These are phyloP conservation scores for Gambusia affinis DNA, from an alignment of 2,113 vertebrate genomes.

Conservation along the genomic window DNA sequence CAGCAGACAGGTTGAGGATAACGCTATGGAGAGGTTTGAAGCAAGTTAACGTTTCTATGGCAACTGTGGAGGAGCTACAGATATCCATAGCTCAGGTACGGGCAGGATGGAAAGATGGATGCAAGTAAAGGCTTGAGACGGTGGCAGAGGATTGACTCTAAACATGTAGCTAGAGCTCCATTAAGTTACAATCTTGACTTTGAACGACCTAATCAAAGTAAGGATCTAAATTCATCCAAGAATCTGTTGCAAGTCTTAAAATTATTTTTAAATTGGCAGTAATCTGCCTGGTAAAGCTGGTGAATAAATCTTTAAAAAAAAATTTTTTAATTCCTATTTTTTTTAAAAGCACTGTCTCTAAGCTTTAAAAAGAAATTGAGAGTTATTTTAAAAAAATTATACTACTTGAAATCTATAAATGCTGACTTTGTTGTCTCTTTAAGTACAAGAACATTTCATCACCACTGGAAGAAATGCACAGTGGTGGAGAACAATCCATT, in stretches of 20 bases:
- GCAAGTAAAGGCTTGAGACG: neutral
- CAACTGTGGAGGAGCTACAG: no score
- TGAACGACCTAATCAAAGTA: neutral
- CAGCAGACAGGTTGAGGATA: no score
- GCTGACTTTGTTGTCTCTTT: neutral
- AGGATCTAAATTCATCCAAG: neutral
- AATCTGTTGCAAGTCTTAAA: neutral
- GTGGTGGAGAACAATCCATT: slow-evolving; percentile 55
- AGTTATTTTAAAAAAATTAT: neutral
- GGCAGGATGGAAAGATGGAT: no score
- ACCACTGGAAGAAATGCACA: slow-evolving; percentile 1
- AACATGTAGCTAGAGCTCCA: neutral
- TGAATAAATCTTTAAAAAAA: no score
- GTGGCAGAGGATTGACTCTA: no score
- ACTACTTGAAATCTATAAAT: neutral
- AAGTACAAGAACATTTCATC: neutral
- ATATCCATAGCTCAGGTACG: neutral
- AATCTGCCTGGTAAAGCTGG: neutral
- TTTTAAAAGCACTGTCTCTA: no score
- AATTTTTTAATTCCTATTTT: neutral
- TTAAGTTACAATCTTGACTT: neutral
- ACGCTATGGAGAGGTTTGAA: no score
- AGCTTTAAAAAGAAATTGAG: neutral
- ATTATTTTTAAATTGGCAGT: neutral
- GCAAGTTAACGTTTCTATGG: no score